phyloP scores from a whole-genome alignment of 2,888 invertebrate genomes.

The Sceliomorpha sp. region DNA sequence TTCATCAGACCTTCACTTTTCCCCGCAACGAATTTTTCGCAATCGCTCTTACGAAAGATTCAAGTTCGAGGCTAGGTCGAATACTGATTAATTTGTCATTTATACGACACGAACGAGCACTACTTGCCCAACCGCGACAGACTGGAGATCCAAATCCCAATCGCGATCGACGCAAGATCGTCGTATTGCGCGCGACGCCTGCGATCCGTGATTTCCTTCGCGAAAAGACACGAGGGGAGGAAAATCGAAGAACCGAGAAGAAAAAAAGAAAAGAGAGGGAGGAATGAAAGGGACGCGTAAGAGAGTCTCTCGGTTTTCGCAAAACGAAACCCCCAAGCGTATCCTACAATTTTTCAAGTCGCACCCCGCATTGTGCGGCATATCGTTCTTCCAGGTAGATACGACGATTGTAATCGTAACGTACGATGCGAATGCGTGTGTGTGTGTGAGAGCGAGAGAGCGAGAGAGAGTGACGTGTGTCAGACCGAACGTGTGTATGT shows the following conservation, averaged over 20 bases:
- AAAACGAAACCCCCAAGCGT: constrained; percentile 74
- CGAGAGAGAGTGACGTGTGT: too few relatives aligned
- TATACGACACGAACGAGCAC: too few relatives aligned
- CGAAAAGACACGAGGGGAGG: constrained; percentile 29
- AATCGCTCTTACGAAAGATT: too few relatives aligned
- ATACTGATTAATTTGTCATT: too few relatives aligned
- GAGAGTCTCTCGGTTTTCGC: constrained; percentile 14
- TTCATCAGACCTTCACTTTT: too few relatives aligned
- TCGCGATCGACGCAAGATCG: too few relatives aligned
- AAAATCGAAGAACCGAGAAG: constrained; percentile 33
- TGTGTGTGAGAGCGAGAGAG: too few relatives aligned
- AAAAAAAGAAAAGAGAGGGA: constrained; percentile 35
- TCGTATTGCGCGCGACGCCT: too few relatives aligned
- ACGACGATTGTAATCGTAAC: constrained; percentile 38
- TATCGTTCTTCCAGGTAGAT: constrained; percentile 73
- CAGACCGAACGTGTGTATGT: constrained; percentile 22
- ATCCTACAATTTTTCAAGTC: constrained; percentile 59
- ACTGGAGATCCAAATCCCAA: too few relatives aligned
- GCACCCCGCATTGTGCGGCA: constrained; percentile 58
- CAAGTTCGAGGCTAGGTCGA: too few relatives aligned
- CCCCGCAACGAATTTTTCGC: too few relatives aligned
- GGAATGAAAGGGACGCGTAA: constrained; percentile 2
- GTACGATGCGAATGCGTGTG: constrained; percentile 26
- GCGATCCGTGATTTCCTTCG: constrained; percentile 11
- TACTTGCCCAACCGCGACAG: too few relatives aligned